Evolutionary conservation across 2,888 invertebrate species (phyloP), one percentile per base, ranked within the genome.

Genomic region (Neocrepidodera transversa): DNA sequence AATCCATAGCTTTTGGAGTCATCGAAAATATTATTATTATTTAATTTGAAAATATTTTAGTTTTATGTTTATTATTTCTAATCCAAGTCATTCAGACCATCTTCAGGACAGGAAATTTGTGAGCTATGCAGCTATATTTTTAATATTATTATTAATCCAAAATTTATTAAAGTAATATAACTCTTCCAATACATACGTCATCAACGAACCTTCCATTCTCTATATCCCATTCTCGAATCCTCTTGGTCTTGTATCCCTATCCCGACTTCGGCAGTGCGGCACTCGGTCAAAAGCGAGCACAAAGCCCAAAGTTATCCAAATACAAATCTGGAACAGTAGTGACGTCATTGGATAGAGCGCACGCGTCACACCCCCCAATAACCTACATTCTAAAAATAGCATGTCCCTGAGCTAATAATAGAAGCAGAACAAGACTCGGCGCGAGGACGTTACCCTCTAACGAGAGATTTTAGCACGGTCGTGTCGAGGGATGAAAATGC

Each of bases 301-400:
- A 51, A 54, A 54, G 40, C 40, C 38, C 51, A 51, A 59, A 58
- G 45, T 51, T 53, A 62, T 63, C 62, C 66, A 54, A 61, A 67
- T 58, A 53, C 60, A 59, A 65, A 73, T 71, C 68, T 71, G 66
- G 71, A 66, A 56, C 69, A 67, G 53, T 80, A 81, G 80, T 83
- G 84, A 81, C 82, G 80, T 78, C 79, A 79, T 73, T 67, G 68
- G 66, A 68, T 63, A 70, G 68, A 62, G 76, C 77, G 79, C 78
- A 76, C 57, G 72, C 73, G 70, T 63, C 71, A 63, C 67, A 72
- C 72, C 75, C 74, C 73, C 72, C 71, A 72, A 68, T 78, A 75
- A 78, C 79, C 79, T 74, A 79, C 71, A 77, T 78, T 67, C 80
- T 80, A 80, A 80, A 80, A 79, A 79, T 80, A 80, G 76, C 75